These are phyloP conservation scores for Eucidaris tribuloides DNA, from an alignment of 35 echinoderm and acorn worm species.

Conservation along the genomic window DNA sequence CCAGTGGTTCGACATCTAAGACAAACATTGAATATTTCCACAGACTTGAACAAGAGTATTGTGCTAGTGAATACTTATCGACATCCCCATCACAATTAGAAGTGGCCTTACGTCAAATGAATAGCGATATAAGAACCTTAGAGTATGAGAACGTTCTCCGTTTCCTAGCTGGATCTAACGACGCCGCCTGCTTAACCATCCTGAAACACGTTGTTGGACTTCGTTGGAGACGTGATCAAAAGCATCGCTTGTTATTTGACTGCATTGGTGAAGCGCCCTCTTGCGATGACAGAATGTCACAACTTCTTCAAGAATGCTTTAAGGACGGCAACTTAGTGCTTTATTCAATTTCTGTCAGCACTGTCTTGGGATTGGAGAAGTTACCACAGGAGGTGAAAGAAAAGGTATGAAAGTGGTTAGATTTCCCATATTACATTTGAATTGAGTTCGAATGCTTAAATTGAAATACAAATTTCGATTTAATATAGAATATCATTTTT, in stretches of 20 bases:
- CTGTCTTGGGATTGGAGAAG: no score
- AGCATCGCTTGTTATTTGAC: background rate
- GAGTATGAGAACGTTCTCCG: background rate
- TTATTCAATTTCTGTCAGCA: no score
- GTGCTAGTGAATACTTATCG: background rate
- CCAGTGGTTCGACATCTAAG: background rate
- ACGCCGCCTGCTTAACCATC: background rate
- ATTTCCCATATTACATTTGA: no score
- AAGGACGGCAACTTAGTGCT: no score
- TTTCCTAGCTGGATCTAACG: background rate
- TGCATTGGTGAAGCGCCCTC: background rate
- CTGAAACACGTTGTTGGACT: background rate
- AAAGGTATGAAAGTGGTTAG: no score
- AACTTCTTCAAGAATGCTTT: no score
- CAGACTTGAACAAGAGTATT: constrained; percentile 14
- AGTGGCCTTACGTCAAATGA: background rate
- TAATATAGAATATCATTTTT: no score
- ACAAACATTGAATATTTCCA: constrained; percentile 11
- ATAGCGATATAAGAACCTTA: background rate
- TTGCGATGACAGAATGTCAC: no score
- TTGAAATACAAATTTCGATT: no score
- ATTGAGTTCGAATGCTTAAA: no score
- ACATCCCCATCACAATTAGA: background rate
- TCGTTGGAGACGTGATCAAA: background rate
- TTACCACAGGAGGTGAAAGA: no score